A percentile compares a stretch with the other conserved stretches of the same genome.
Conservation (phyloP, 2,888 invertebrate genomes). For the Dynastes maya region DNA sequence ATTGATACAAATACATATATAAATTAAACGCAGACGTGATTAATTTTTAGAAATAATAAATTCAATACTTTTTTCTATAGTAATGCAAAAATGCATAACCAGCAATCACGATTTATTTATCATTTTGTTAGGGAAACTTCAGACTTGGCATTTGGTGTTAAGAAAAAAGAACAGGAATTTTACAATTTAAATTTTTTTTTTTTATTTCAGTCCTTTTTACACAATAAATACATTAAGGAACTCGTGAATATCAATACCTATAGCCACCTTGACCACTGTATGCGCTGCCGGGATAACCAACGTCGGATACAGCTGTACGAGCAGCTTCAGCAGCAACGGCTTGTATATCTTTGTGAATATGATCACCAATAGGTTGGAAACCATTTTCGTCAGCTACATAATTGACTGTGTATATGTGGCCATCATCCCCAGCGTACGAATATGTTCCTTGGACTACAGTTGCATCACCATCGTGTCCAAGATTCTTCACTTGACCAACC, state of each 20-base stretch:
- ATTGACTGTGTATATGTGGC: conserved; percentile 70
- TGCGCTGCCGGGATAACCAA: conserved; percentile 64
- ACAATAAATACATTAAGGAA: conserved; percentile 38
- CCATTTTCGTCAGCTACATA: conserved; percentile 73
- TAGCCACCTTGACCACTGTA: conserved; percentile 37
- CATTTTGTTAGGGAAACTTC: too few species aligned
- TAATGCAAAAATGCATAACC: too few species aligned
- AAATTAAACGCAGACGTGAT: too few species aligned
- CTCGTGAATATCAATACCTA: conserved; percentile 12
- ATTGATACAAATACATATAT: too few species aligned
- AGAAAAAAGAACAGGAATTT: too few species aligned
- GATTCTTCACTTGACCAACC: conserved; percentile 66
- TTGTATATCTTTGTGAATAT: conserved; percentile 47
- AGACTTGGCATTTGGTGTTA: too few species aligned
- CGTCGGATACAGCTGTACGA: conserved; percentile 70
- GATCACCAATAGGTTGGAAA: conserved; percentile 63
- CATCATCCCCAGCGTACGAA: conserved; percentile 71
- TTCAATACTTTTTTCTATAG: too few species aligned
- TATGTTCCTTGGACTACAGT: conserved; percentile 71
- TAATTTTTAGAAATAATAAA: too few species aligned
- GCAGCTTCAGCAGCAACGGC: conserved; percentile 47
- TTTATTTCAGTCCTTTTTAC: background rate
- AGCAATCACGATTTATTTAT: too few species aligned
- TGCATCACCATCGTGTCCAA: conserved; percentile 68
- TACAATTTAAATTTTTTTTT: too few species aligned